Conservation (phyloP, 2,888 invertebrate genomes). For the Ctenicera cuprea region DNA sequence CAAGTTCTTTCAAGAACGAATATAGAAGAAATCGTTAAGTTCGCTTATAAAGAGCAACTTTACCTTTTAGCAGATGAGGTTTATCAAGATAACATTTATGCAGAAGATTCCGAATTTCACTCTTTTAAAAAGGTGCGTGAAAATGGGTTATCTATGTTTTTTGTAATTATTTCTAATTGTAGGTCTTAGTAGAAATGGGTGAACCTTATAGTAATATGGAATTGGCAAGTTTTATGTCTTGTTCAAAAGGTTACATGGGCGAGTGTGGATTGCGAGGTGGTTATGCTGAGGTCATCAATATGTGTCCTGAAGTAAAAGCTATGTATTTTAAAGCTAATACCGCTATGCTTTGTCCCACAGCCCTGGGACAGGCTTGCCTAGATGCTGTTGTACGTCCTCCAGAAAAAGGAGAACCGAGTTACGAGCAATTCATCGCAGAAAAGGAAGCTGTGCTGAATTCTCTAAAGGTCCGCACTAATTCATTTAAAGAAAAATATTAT, state of each 20-base stretch:
- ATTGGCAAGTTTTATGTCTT: slow-evolving; percentile 84
- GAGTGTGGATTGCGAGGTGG: slow-evolving; percentile 83
- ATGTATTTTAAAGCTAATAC: slow-evolving; percentile 81
- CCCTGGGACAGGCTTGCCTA: slow-evolving; percentile 82
- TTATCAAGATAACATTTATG: slow-evolving; percentile 86
- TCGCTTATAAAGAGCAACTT: slow-evolving; percentile 80
- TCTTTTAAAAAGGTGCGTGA: slow-evolving; percentile 78
- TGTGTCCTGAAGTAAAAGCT: slow-evolving; percentile 79
- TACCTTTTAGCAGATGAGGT: slow-evolving; percentile 82
- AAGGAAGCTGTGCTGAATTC: slow-evolving; percentile 74
- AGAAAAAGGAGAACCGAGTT: slow-evolving; percentile 81
- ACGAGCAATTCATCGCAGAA: slow-evolving; percentile 79
- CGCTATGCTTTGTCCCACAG: slow-evolving; percentile 83
- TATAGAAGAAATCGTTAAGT: slow-evolving; percentile 82
- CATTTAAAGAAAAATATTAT: too few species aligned
- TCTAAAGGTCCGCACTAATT: slow-evolving; percentile 33
- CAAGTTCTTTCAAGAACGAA: slow-evolving; percentile 80
- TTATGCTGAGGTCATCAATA: slow-evolving; percentile 81
- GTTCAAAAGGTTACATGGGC: slow-evolving; percentile 80
- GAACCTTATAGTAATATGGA: slow-evolving; percentile 80
- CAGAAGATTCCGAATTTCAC: slow-evolving; percentile 79
- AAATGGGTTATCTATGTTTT: too few species aligned
- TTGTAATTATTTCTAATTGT: too few species aligned
- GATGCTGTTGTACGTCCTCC: slow-evolving; percentile 85
- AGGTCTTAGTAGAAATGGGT: slow-evolving; percentile 80